Conservation (phyloP, 1,140 invertebrate genomes). For the Papilio dardanus region DNA sequence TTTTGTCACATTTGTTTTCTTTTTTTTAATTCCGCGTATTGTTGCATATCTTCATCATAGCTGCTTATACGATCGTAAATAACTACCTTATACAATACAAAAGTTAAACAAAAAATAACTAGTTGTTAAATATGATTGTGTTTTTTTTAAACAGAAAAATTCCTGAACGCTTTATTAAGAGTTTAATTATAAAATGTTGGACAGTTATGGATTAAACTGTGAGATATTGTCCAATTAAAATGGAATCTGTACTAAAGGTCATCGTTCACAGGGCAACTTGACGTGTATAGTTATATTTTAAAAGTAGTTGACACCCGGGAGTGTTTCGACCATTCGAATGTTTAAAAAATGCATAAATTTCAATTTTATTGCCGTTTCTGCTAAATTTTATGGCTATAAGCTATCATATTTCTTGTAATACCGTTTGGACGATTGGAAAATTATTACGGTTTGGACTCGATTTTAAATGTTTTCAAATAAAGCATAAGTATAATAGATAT, state of each 20-base stretch:
- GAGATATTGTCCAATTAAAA: conserved; percentile 37
- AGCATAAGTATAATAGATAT: background rate
- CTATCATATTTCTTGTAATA: conserved; percentile 34
- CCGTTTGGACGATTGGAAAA: conserved; percentile 17
- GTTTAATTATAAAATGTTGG: conserved; percentile 34
- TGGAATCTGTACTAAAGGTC: conserved; percentile 31
- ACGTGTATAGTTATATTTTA: conserved; percentile 5
- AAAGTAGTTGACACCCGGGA: conserved; percentile 2
- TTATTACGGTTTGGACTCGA: background rate
- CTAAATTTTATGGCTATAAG: conserved; percentile 25
- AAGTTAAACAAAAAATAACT: conserved; percentile 27
- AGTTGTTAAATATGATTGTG: conserved; percentile 21
- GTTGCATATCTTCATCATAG: background rate
- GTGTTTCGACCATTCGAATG: background rate
- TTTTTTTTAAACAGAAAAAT: conserved; percentile 20
- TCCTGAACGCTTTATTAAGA: conserved; percentile 22
- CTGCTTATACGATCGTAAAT: conserved; percentile 24
- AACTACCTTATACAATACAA: conserved; percentile 26
- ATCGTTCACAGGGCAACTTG: conserved; percentile 29
- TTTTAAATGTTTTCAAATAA: background rate
- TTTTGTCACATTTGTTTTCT: background rate
- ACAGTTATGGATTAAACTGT: conserved; percentile 34
- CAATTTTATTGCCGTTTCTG: conserved; percentile 10
- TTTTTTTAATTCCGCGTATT: background rate
- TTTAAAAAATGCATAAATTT: conserved; percentile 24